A percentile compares a stretch with the other conserved stretches of the same genome.
Evolutionary conservation across 1,140 invertebrate species (phyloP).

Genomic region (Eumaeus atala): DNA sequence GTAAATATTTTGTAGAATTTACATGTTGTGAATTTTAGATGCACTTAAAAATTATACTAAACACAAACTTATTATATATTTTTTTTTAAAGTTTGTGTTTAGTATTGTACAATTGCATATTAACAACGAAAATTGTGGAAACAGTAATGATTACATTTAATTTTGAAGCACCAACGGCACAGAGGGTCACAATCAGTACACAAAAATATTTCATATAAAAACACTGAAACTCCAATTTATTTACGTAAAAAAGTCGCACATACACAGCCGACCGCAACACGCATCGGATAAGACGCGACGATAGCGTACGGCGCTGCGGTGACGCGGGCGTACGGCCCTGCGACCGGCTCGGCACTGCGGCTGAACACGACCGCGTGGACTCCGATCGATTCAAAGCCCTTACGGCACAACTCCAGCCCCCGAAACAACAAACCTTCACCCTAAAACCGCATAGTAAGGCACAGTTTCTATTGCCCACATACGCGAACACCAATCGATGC

Average conservation of each 20-base stretch:
- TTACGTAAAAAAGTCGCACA: constrained; percentile 33
- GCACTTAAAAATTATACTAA: no score
- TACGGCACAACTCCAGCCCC: constrained; percentile 40
- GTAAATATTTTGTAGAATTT: no score
- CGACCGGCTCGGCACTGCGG: constrained; percentile 65
- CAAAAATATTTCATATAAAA: constrained; percentile 29
- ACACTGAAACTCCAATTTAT: constrained; percentile 22
- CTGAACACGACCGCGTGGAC: constrained; percentile 49
- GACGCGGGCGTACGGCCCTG: constrained; percentile 45
- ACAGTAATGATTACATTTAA: constrained; percentile 26
- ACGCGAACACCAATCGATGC: constrained; percentile 59
- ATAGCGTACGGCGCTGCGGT: constrained; percentile 22
- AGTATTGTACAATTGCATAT: not conserved
- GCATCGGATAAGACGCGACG: constrained; percentile 37
- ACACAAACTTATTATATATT: no score
- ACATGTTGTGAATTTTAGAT: no score
- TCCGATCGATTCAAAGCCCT: constrained; percentile 33
- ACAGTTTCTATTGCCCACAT: constrained; percentile 20
- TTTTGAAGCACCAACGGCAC: constrained; percentile 26
- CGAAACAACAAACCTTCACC: constrained; percentile 26
- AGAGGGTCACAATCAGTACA: constrained; percentile 26
- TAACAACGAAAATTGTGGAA: constrained; percentile 24
- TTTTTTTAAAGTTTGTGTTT: no score
- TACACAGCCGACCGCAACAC: constrained; percentile 31
- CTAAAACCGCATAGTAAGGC: constrained; percentile 28